Conservation (phyloP, 1,140 invertebrate species). For the Drosophila pseudoobscura region DNA sequence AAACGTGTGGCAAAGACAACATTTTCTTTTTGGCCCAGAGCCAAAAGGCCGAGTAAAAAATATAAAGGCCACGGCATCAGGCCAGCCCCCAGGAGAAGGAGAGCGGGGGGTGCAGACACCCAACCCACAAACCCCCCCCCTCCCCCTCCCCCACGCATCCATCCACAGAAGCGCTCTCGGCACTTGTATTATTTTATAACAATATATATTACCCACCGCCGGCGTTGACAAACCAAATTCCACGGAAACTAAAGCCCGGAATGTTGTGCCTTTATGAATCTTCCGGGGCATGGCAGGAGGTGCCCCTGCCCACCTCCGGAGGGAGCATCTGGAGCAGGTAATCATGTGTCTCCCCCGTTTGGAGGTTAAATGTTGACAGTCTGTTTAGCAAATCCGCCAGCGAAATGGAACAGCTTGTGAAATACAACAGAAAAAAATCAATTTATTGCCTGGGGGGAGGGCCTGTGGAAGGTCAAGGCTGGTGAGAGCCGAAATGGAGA, state of each 20-base stretch:
- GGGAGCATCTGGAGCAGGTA: slow-evolving; percentile 27
- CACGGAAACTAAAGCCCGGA: slow-evolving; percentile 14
- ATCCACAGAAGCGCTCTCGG: slow-evolving; percentile 9
- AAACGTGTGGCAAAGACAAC: slow-evolving; percentile 49
- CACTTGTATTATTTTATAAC: slow-evolving; percentile 42
- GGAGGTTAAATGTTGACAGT: slow-evolving; percentile 54
- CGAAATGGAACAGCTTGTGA: slow-evolving; percentile 13
- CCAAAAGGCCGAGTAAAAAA: slow-evolving; percentile 35
- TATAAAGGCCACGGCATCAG: slow-evolving; percentile 37
- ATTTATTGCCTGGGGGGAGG: slow-evolving; percentile 33
- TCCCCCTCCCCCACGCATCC: too few relatives aligned
- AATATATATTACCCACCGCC: slow-evolving; percentile 45
- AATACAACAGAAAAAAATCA: slow-evolving; percentile 47
- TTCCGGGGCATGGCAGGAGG: slow-evolving; percentile 7
- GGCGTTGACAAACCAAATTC: slow-evolving; percentile 44
- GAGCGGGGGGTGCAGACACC: not conserved
- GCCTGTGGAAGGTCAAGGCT: slow-evolving; percentile 32
- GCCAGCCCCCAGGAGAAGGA: slow-evolving; percentile 3
- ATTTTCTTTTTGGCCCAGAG: slow-evolving; percentile 48
- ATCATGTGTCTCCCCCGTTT: slow-evolving; percentile 11
- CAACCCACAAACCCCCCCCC: not conserved
- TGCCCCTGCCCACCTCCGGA: not conserved
- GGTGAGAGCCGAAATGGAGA: slow-evolving; percentile 3
- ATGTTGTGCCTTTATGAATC: slow-evolving; percentile 33
- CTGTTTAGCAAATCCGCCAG: slow-evolving; percentile 36